These are phyloP conservation scores for Formicarius rufipectus DNA, from an alignment of 2,113 vertebrate species.

Conservation along the genomic window DNA sequence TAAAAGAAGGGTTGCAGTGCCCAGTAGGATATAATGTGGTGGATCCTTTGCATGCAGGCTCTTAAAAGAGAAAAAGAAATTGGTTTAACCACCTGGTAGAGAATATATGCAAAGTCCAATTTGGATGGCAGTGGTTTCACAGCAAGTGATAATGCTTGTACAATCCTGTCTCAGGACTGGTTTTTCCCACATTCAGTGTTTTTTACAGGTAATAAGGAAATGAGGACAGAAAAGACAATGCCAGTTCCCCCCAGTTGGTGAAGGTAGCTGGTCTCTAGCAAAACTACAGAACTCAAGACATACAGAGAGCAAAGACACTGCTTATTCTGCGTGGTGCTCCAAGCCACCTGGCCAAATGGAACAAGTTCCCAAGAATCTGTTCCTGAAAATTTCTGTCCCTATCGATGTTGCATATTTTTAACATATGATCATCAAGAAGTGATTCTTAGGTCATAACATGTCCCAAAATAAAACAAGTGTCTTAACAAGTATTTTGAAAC, in stretches of 20 bases:
- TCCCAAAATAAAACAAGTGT: not conserved
- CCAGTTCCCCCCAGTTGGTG: not conserved
- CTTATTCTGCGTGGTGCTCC: not conserved
- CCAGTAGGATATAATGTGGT: not conserved
- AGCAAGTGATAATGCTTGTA: not conserved
- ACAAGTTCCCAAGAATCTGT: not conserved
- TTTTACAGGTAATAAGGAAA: not conserved
- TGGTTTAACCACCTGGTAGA: not conserved
- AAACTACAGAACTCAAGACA: not conserved
- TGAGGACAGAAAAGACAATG: not conserved
- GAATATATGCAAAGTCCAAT: not conserved
- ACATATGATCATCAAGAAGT: fast-evolving
- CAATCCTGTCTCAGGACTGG: not conserved
- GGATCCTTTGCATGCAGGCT: not conserved
- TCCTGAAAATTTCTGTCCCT: not conserved
- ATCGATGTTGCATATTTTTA: not conserved
- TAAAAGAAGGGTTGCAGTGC: not conserved
- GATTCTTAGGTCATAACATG: not conserved
- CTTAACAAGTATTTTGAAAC: not conserved
- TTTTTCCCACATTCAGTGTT: not conserved
- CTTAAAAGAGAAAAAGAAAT: not conserved
- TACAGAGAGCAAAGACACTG: not conserved
- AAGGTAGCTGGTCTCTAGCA: not conserved
- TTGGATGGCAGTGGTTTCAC: not conserved
- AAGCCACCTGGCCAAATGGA: not conserved